A percentile compares a stretch with the other conserved stretches of the same genome.
phyloP scores from a whole-genome alignment of 2,113 vertebrate genomes.

The Hydropotes inermis region DNA sequence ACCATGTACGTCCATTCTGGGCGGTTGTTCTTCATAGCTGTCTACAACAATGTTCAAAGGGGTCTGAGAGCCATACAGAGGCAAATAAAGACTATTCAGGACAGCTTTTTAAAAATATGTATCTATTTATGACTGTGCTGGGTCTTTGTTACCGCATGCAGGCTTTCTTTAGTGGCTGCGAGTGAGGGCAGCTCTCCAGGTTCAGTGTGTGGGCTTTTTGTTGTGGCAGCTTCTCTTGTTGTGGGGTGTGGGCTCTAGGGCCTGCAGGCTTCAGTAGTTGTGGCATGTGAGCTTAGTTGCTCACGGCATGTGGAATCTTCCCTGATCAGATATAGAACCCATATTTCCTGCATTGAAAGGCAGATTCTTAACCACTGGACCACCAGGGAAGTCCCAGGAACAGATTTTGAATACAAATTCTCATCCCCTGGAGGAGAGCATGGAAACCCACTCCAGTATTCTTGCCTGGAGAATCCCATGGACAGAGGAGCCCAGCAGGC shows the following conservation, averaged over 20 bases:
- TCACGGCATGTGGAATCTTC: not conserved
- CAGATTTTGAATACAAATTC: not conserved
- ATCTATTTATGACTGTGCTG: not conserved
- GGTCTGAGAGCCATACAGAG: not conserved
- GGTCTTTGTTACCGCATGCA: not conserved
- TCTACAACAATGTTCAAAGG: not conserved
- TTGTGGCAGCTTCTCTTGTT: not conserved
- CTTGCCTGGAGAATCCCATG: not conserved
- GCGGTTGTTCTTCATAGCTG: not conserved
- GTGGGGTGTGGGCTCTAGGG: not conserved
- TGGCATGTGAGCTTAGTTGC: not conserved
- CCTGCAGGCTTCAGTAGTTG: not conserved
- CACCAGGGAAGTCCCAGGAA: not conserved
- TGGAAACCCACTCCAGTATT: not conserved
- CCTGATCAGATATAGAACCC: not conserved
- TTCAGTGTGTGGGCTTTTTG: rapidly evolving
- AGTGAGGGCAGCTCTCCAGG: not conserved
- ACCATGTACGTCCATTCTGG: not conserved
- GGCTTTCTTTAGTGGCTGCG: not conserved
- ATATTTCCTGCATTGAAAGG: not conserved
- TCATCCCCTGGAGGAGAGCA: not conserved
- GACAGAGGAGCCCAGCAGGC: not conserved
- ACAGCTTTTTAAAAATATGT: not conserved
- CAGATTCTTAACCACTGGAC: not conserved
- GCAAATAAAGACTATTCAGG: not conserved